Conservation (phyloP, 2,797 vertebrate genomes). For the Spinibarbus caldwelli region DNA sequence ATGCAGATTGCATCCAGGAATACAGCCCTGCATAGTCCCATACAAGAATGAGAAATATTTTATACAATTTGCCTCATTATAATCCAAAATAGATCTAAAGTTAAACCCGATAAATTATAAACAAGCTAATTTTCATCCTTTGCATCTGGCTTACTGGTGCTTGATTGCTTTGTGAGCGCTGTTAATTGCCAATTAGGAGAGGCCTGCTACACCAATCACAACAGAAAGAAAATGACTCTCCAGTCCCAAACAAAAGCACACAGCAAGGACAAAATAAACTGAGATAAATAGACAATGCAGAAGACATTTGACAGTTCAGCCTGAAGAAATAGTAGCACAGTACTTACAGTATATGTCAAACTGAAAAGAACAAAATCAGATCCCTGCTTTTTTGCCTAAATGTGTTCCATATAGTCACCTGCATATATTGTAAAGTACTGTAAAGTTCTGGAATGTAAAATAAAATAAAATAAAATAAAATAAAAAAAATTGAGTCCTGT, state of each 20-base stretch:
- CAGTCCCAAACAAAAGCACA: constrained; percentile 20
- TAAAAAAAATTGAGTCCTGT: neutral
- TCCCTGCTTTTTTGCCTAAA: neutral
- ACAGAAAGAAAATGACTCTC: constrained; percentile 45
- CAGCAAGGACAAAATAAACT: constrained; percentile 30
- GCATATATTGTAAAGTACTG: neutral
- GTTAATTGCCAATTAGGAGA: constrained; percentile 81
- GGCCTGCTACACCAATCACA: constrained; percentile 73
- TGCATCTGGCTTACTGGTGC: constrained; percentile 70
- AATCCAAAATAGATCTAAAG: constrained; percentile 67
- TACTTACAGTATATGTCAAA: neutral
- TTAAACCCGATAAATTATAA: constrained; percentile 71
- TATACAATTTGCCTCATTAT: constrained; percentile 64
- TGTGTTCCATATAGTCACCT: neutral
- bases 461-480: neutral
- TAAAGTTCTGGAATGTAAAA: neutral
- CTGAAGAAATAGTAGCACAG: neutral
- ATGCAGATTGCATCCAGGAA: constrained; percentile 22
- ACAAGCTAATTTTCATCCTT: constrained; percentile 69
- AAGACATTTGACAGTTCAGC: neutral
- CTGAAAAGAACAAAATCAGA: neutral
- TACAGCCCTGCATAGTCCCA: constrained; percentile 23
- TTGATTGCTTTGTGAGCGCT: constrained; percentile 79
- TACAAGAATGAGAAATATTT: constrained; percentile 29
- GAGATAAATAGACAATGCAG: neutral